Evolutionary conservation across 2,113 vertebrate genomes (phyloP), one percentile per base, ranked within the genome.

Genomic region (Prunella himalayana): DNA sequence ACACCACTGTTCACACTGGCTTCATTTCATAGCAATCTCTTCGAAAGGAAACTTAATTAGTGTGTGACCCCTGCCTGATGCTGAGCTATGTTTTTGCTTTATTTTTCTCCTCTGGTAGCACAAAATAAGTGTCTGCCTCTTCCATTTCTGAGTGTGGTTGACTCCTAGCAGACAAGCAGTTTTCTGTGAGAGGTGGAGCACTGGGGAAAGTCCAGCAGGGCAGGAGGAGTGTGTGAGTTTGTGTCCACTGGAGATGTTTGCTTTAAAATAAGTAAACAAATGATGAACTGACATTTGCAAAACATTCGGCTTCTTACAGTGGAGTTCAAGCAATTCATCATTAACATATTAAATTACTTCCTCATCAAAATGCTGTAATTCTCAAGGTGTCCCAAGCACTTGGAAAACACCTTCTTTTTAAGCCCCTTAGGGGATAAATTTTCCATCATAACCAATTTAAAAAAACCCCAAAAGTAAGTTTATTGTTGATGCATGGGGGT

Each of bases 1-100:
- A 56, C 47, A 86, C 65, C 60, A 57, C 68, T 54, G 17, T 83
- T 96, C 93, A 77, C 71, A 88, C 25, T 71, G 73, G 88, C 88
- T 94, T 95, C 45, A 66, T 92, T 97, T 90, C 92, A 76, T 71
- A 79, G 41, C 76, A 78, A 20, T 86, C 45, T 86, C 90, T 92
- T 94, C 0, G 0, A 86, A 96, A 88, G 39, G 47, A 90, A 90
- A 90, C 37, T 83, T 93, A 94, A 94, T 94, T 96, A 96, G 94
- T 76, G 71, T 82, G 71, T 92, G 86, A 85, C 82, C 75, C 57
- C 47, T 82, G 50, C 83, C 81, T 73, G 28, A 78, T 63, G 72
- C 63, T 53, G 45, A 86, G 73, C 51, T 80, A 60, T 88, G 82
- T 3, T 73, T 91, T 86, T 83, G 65, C 63, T 87, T 82, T 68